Base-by-base conservation (phyloP, 2,888 invertebrate species). In the Xanthorhoe spadicearia region DNA sequence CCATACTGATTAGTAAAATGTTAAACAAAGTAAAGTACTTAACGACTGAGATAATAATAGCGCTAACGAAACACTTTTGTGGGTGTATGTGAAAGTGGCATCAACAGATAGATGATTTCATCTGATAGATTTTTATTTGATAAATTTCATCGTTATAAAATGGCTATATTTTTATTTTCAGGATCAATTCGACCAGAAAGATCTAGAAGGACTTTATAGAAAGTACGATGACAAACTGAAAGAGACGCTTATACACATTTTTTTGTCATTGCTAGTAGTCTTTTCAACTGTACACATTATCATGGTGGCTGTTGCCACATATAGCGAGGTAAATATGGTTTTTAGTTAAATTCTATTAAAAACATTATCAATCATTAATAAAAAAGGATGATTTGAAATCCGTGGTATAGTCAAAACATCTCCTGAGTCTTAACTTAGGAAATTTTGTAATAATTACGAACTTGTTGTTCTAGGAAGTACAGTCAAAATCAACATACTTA, bases 221-320 rank as follows among this genome's bases (percentile, higher is more conserved):
- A 94, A 94, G 70, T 97, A 97, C 81, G 96, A 96, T 74, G 95
- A 96, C 75, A 95, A 97, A 77, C 90, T 97, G 68, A 96, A 96
- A 80, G 95, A 96, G 86, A 96, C 96, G 59, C 96, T 97, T 74
- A 95, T 97, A 70, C 95, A 96, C 69, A 94, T 97, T 65, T 97
- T 96, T 86, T 93, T 97, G 70, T 92, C 96, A 19, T 90, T 97
- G 56, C 95, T 96, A 79, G 89, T 95, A 62, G 81, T 95, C 46
- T 94, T 97, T 59, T 95, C 95, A 50, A 86, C 94, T 3, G 86
- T 93, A 1, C 96, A 97, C 80, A 94, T 95, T 49, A 78, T 93
- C 65, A 82, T 94, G 70, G 93, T 96, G 69, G 78, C 95, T 56
- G 77, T 88, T 61, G 92, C 89, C 73, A 94, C 94, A 8, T 85